Conservation (phyloP, 2,888 invertebrate genomes). For the Harpagoxenus sublaevis region DNA sequence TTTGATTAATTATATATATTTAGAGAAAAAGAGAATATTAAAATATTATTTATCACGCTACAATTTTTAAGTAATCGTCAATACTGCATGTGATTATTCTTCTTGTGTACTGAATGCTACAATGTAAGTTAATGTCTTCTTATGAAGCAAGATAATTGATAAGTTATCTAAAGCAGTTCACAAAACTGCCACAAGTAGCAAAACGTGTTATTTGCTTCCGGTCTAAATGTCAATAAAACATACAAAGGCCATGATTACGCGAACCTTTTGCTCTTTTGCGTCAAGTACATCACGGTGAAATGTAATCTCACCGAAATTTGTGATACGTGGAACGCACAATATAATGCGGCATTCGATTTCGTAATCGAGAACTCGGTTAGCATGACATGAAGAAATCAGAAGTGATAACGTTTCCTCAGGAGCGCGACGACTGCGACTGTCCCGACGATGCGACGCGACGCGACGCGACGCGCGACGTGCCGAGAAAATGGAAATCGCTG, state of each 20-base stretch:
- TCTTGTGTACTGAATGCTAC: background rate
- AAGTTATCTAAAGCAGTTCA: conserved; percentile 34
- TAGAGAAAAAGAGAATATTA: background rate
- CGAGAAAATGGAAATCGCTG: conserved; percentile 66
- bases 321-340: background rate
- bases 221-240: conserved; percentile 27
- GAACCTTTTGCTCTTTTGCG: background rate
- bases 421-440: background rate
- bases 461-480: background rate
- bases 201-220: conserved; percentile 29
- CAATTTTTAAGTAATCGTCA: background rate
- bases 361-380: conserved; percentile 55
- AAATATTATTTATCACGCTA: background rate
- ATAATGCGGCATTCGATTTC: conserved; percentile 6
- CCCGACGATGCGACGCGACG: background rate
- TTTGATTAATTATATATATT: background rate
- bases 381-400: conserved; percentile 50
- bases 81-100: background rate
- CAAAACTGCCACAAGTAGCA: conserved; percentile 1
- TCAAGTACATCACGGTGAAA: background rate
- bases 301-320: conserved; percentile 9
- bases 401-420: background rate
- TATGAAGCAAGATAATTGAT: conserved; percentile 37
- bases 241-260: conserved; percentile 24
- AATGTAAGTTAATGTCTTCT: background rate